Percentiles rank a stretch among this genome's conserved stretches.
Conservation (phyloP, 1,140 invertebrate species). For the Papilio xuthus region DNA sequence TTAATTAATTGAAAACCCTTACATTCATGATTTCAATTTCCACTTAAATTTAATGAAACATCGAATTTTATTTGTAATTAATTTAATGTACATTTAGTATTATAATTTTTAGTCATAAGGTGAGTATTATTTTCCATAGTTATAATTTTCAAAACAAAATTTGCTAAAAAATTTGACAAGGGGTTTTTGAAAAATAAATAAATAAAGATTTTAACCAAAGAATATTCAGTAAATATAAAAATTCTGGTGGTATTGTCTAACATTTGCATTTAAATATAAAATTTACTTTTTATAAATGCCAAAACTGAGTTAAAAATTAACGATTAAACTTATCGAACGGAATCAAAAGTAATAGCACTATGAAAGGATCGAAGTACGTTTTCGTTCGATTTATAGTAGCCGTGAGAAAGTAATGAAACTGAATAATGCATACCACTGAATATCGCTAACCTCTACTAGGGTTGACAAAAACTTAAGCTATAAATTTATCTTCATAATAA, state of each 20-base stretch:
- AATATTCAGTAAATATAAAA: too few relatives aligned
- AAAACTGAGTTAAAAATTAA: background rate
- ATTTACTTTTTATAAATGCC: background rate
- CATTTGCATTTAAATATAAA: background rate
- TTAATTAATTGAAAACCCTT: slow-evolving; percentile 12
- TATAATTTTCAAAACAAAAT: too few relatives aligned
- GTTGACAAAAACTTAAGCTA: slow-evolving; percentile 45
- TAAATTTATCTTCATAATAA: too few relatives aligned
- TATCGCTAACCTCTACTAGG: slow-evolving; percentile 63
- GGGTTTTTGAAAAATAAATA: too few relatives aligned
- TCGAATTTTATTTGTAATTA: background rate
- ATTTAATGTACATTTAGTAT: background rate
- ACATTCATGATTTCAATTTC: background rate
- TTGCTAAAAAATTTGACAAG: too few relatives aligned
- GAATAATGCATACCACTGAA: slow-evolving; percentile 78
- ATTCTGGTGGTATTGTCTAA: too few relatives aligned
- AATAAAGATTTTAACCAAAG: too few relatives aligned
- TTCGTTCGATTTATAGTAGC: slow-evolving; percentile 75
- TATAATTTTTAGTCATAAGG: too few relatives aligned
- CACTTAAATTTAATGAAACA: background rate
- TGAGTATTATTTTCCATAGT: too few relatives aligned
- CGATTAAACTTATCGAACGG: background rate
- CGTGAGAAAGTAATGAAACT: slow-evolving; percentile 78
- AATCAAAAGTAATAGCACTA: slow-evolving; percentile 25
- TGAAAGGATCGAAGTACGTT: slow-evolving; percentile 34